Percentiles rank a stretch among this genome's conserved stretches.
Evolutionary conservation across 1,140 invertebrate species (phyloP).

Genomic region (Nasonia giraulti): DNA sequence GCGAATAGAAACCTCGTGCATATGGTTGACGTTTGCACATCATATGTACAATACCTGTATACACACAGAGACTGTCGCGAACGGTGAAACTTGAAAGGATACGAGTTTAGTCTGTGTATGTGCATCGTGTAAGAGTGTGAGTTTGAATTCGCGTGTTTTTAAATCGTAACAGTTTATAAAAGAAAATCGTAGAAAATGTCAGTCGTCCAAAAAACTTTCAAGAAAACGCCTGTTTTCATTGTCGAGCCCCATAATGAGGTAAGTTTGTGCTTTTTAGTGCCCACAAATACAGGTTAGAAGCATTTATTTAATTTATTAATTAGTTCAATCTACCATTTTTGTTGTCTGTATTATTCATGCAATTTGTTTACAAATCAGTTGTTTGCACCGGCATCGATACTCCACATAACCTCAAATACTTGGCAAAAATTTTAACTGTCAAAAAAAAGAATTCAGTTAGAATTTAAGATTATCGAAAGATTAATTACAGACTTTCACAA

Average conservation of each 20-base stretch:
- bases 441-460: background rate
- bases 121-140: background rate
- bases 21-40: too few species aligned
- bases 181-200: constrained; percentile 52
- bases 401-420: constrained; percentile 17
- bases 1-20: too few species aligned
- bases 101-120: background rate
- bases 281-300: background rate
- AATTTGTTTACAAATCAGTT: background rate
- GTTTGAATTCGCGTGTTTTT: constrained; percentile 18
- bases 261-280: background rate
- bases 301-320: background rate
- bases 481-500: background rate
- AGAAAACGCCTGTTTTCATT: constrained; percentile 81
- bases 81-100: too few species aligned
- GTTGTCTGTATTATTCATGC: background rate
- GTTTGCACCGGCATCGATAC: background rate
- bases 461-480: background rate
- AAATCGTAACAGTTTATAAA: background rate
- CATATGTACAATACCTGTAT: too few species aligned
- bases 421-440: background rate
- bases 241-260: constrained; percentile 89
- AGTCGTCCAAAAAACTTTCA: constrained; percentile 68
- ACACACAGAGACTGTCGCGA: too few species aligned
- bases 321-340: background rate